These are phyloP conservation scores for Megalops cyprinoides DNA, from an alignment of 2,797 vertebrate species.

Conservation along the genomic window DNA sequence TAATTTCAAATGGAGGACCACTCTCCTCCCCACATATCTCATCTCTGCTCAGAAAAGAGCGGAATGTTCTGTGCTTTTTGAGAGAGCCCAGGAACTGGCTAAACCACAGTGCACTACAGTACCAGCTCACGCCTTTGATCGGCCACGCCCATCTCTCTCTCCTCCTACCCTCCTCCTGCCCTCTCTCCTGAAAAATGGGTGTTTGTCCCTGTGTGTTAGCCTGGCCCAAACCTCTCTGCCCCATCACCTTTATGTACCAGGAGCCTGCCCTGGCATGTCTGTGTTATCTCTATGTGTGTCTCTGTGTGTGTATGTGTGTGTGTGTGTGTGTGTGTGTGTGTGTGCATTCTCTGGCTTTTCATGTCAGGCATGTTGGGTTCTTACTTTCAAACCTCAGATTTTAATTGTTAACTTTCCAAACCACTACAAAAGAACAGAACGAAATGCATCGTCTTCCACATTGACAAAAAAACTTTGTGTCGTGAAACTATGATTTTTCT, in stretches of 20 bases:
- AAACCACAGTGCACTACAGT: not conserved
- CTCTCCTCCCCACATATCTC: not conserved
- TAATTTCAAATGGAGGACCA: no score
- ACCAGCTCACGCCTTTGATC: not conserved
- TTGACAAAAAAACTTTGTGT: slow-evolving; percentile 63
- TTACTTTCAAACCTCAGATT: slow-evolving; percentile 34
- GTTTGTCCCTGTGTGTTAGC: slow-evolving; percentile 21
- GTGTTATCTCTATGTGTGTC: slow-evolving; percentile 43
- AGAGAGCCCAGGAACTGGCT: not conserved
- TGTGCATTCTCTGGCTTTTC: slow-evolving; percentile 26
- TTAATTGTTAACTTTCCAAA: slow-evolving; percentile 43
- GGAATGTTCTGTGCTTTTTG: not conserved
- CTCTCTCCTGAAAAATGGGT: slow-evolving; percentile 14
- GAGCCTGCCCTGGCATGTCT: slow-evolving; percentile 44
- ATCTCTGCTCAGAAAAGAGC: not conserved
- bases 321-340: slow-evolving; percentile 26
- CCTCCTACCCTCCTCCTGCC: not conserved
- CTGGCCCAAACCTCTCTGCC: slow-evolving; percentile 14
- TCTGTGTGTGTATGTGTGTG: slow-evolving; percentile 32
- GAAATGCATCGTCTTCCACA: slow-evolving; percentile 63
- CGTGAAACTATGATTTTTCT: slow-evolving; percentile 59
- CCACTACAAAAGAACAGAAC: slow-evolving; percentile 51
- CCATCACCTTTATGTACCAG: slow-evolving; percentile 30
- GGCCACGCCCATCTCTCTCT: not conserved
- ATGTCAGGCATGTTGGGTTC: slow-evolving; percentile 40